A percentile compares a stretch with the other conserved stretches of the same genome.
These are phyloP conservation scores for Philopedon plagiatum DNA, from an alignment of 2,888 invertebrate genomes.

Conservation along the genomic window DNA sequence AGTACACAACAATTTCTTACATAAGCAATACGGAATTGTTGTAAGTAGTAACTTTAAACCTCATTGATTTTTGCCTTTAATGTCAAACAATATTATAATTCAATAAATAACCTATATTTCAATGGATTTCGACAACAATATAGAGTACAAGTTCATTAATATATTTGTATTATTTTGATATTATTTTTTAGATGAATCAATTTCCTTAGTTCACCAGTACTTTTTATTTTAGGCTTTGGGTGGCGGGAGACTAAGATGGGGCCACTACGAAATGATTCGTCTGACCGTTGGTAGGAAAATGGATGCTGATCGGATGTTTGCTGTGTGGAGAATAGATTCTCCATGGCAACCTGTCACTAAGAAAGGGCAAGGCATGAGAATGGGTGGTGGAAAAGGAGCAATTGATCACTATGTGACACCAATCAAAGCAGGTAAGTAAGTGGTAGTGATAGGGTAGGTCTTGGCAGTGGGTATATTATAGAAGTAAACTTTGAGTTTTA, in stretches of 20 bases:
- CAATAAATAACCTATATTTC: too few species aligned
- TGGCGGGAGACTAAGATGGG: constrained; percentile 85
- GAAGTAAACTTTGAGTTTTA: too few species aligned
- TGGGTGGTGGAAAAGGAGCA: constrained; percentile 97
- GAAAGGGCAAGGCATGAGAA: constrained; percentile 90
- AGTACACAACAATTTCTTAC: constrained; percentile 86
- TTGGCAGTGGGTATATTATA: too few species aligned
- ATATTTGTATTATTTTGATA: too few species aligned
- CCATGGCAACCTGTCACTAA: constrained; percentile 97
- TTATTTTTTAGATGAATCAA: constrained; percentile 3
- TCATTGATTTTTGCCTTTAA: too few species aligned
- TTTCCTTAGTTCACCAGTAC: background rate
- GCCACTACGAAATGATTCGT: constrained; percentile 93
- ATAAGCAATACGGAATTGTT: constrained; percentile 94
- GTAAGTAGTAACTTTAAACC: too few species aligned
- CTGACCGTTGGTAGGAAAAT: constrained; percentile 83
- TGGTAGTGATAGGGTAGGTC: background rate
- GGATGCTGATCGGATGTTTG: constrained; percentile 88
- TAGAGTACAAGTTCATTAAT: too few species aligned
- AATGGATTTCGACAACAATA: too few species aligned
- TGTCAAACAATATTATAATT: too few species aligned
- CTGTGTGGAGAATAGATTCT: constrained; percentile 93
- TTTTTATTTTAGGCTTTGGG: constrained; percentile 79
- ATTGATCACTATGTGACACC: constrained; percentile 98
- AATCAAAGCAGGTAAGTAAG: constrained; percentile 80